These are phyloP conservation scores for Pectinophora gossypiella DNA, from an alignment of 1,140 invertebrate species.

Conservation along the genomic window DNA sequence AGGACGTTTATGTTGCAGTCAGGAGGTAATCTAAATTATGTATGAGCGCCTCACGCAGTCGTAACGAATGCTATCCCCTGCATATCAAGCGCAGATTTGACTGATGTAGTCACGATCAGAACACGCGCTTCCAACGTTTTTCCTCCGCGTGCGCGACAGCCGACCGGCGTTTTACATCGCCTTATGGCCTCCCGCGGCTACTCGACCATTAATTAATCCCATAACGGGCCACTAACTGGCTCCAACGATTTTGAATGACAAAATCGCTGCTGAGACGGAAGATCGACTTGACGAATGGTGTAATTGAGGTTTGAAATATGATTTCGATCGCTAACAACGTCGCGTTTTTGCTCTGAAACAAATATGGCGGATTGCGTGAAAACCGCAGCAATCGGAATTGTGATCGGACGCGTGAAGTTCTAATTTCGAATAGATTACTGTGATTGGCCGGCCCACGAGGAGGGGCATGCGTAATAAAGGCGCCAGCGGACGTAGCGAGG, in stretches of 20 bases:
- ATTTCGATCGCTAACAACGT: conserved; percentile 27
- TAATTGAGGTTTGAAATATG: conserved; percentile 48
- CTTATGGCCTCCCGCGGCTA: conserved; percentile 29
- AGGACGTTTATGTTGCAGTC: conserved; percentile 15
- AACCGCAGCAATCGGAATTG: conserved; percentile 20
- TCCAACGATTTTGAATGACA: conserved; percentile 52
- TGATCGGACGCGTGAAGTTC: conserved; percentile 35
- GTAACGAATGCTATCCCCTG: conserved; percentile 40
- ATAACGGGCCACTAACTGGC: conserved; percentile 32
- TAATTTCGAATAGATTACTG: conserved; percentile 42
- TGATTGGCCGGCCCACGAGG: conserved; percentile 38
- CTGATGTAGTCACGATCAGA: conserved; percentile 46
- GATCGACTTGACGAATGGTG: conserved; percentile 38
- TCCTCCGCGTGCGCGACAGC: conserved; percentile 25
- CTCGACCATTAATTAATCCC: conserved; percentile 42
- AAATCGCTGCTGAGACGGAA: conserved; percentile 37
- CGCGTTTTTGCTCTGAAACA: conserved; percentile 13
- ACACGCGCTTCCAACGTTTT: conserved; percentile 40
- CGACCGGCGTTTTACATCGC: conserved; percentile 33
- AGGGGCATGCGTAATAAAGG: conserved; percentile 22
- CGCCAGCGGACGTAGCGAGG: conserved; percentile 28
- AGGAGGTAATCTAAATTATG: conserved; percentile 21
- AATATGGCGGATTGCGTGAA: conserved; percentile 20
- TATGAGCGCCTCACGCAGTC: conserved; percentile 23
- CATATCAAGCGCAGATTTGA: conserved; percentile 50